These are phyloP conservation scores for Hyperopisus bebe DNA, from an alignment of 2,113 vertebrate genomes.

Conservation along the genomic window DNA sequence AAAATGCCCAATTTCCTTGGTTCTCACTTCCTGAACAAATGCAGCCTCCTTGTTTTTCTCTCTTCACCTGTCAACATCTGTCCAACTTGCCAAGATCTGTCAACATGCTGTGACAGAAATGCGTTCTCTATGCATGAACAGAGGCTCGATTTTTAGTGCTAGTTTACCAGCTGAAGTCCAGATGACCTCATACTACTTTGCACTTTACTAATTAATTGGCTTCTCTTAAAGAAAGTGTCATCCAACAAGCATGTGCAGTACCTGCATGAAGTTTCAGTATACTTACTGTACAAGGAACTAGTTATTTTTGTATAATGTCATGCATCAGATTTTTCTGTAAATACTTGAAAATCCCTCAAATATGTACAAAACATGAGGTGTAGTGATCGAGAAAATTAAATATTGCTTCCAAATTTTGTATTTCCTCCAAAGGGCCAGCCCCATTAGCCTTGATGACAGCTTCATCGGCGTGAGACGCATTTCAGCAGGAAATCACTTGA, in stretches of 20 bases:
- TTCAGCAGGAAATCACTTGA: background rate
- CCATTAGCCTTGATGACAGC: background rate
- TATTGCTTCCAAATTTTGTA: background rate
- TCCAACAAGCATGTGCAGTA: background rate
- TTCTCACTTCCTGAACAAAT: background rate
- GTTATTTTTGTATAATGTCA: background rate
- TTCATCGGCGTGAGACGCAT: background rate
- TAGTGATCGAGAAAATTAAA: background rate
- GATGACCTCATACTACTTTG: background rate
- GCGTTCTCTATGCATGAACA: background rate
- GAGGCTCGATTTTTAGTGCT: background rate
- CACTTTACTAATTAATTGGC: background rate
- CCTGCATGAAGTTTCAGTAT: background rate
- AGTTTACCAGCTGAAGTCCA: background rate
- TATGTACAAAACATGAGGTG: background rate
- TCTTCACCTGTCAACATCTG: background rate
- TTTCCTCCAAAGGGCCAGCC: background rate
- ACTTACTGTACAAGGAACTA: background rate
- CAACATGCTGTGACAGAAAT: background rate
- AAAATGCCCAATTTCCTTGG: background rate
- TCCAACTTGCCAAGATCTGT: background rate
- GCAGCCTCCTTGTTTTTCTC: background rate
- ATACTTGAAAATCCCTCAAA: background rate
- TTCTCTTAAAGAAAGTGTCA: background rate
- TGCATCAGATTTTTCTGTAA: background rate